Base-by-base conservation (phyloP, 2,113 vertebrate genomes). In the Mesoclemmys tuberculata region DNA sequence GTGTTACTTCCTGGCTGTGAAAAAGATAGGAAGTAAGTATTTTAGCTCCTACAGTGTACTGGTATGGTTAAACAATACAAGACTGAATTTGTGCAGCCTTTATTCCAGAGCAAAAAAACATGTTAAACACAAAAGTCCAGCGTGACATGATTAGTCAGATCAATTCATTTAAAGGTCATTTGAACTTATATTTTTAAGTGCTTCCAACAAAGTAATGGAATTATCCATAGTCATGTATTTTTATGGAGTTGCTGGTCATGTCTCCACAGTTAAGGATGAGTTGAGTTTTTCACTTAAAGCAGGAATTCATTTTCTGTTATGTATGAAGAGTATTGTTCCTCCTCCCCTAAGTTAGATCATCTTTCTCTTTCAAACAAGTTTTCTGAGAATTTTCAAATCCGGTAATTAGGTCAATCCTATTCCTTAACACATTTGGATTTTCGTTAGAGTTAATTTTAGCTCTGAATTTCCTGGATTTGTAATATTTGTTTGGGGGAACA, bases 341-440 rank as follows among this genome's bases (percentile, higher is more conserved):
- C 91, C 94, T 96, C 93, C 92, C 92, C 26, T 58, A 58, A 58
- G 27, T 58, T 58, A 11, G 11, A 58, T 11, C 88, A 90, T 95
- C 46, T 97, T 93, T 78, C 10, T 92, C 21, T 92, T 22, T 64
- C 55, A 81, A 80, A 75, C 93, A 88, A 85, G 9, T 92, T 95
- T 95, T 93, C 88, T 84, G 80, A 96, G 88, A 54, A 90, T 96
- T 96, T 96, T 81, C 84, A 95, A 91, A 92, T 93, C 88, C 54
- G 49, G 94, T 90, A 2, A 3, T 90, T 90, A 49, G 29, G 27
- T 95, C 88, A 93, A 94, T 85, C 71, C 55, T 29, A 93, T 95
- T 96, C 95, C 68, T 93, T 93, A 89, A 95, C 3, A 8, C 88
- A 29, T 61, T 94, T 90, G 80, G 55, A 58, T 87, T 92, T 93